These are phyloP conservation scores for Euleptes europaea DNA, from an alignment of 2,113 vertebrate species.

Conservation along the genomic window DNA sequence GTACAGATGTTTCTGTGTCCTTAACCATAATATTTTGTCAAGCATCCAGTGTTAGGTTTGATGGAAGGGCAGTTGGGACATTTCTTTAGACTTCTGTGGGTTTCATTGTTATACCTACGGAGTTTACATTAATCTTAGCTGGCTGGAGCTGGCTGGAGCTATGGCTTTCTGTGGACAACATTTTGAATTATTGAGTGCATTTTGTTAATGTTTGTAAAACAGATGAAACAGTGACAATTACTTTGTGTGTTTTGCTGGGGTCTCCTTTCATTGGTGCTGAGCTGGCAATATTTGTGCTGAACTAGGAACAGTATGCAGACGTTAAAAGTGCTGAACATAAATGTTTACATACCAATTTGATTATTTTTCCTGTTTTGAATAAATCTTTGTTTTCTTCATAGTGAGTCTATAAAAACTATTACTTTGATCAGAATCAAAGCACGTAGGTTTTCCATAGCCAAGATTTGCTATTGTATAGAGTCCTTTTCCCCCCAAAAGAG, in stretches of 20 bases:
- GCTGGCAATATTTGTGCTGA: constrained; percentile 26
- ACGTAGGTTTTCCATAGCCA: background rate
- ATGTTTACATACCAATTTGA: constrained; percentile 20
- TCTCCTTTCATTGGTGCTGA: constrained; percentile 31
- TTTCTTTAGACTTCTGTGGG: constrained; percentile 19
- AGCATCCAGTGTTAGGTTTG: background rate
- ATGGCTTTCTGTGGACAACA: background rate
- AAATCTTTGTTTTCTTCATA: constrained; percentile 18
- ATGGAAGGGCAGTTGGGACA: background rate
- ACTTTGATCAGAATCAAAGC: background rate
- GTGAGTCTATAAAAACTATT: background rate
- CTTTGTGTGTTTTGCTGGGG: constrained; percentile 31
- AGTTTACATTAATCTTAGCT: too few relatives aligned
- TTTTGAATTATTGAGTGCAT: constrained; percentile 27
- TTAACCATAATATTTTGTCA: background rate
- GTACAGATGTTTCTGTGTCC: background rate
- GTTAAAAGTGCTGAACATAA: constrained; percentile 3
- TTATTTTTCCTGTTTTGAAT: background rate
- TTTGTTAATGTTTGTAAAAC: constrained; percentile 45
- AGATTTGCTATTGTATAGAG: background rate
- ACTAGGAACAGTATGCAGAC: constrained; percentile 4
- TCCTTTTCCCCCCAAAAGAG: background rate
- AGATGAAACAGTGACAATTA: constrained; percentile 20
- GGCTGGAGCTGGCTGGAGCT: constrained; percentile 9
- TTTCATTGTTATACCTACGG: constrained; percentile 31